Evolutionary conservation across 2,113 vertebrate species (phyloP).

Genomic region (Nanger granti): DNA sequence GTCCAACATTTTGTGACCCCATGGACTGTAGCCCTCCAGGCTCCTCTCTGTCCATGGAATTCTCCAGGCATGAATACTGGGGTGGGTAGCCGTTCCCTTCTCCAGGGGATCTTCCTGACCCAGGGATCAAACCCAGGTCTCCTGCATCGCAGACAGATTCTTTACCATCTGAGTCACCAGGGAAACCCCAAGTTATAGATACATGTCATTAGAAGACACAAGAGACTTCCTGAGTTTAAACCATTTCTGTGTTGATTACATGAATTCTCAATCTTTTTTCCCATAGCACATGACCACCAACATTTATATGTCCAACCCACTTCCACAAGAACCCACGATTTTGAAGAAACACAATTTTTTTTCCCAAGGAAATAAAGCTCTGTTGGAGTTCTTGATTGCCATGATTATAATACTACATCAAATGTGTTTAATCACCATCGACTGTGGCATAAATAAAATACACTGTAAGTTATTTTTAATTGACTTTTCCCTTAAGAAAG

Average conservation of each 20-base stretch:
- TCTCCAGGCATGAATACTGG: not conserved
- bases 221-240: not conserved
- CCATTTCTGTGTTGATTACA: not conserved
- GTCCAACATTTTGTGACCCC: not conserved
- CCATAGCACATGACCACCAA: not conserved
- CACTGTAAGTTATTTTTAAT: not conserved
- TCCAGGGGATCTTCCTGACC: not conserved
- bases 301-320: not conserved
- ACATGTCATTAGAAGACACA: not conserved
- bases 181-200: not conserved
- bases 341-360: not conserved
- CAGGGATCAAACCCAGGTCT: not conserved
- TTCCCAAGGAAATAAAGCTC: conserved; percentile 4
- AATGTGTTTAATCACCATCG: conserved; percentile 3
- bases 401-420: not conserved
- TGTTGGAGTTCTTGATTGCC: not conserved
- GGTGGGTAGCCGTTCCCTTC: not conserved
- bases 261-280: not conserved
- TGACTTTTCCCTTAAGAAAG: conserved; percentile 30
- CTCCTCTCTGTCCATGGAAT: not conserved
- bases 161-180: not conserved
- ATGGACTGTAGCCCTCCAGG: not conserved
- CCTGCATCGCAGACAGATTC: not conserved
- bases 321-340: not conserved
- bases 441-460: not conserved